Conservation (phyloP, 2,797 vertebrate genomes). For the Aulostomus chinensis region DNA sequence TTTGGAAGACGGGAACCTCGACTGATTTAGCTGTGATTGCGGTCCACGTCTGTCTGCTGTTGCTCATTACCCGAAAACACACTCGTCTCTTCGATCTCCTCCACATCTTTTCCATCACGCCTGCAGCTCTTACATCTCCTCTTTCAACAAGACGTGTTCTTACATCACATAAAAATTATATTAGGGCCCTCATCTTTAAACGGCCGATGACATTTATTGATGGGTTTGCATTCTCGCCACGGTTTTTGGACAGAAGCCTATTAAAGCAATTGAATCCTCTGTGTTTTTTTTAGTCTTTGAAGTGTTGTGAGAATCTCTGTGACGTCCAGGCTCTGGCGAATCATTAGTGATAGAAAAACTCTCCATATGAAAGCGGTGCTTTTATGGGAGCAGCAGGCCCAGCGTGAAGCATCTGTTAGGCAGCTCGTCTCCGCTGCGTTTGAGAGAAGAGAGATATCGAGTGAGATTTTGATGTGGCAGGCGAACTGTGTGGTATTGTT, state of each 20-base stretch:
- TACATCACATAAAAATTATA: slow-evolving; percentile 43
- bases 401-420: too few relatives aligned
- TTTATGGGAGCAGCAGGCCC: slow-evolving; percentile 9
- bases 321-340: slow-evolving; percentile 30
- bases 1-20: too few relatives aligned
- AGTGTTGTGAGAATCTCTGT: slow-evolving; percentile 33
- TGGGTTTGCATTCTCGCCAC: slow-evolving; percentile 14
- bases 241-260: slow-evolving; percentile 19
- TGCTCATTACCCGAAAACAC: slow-evolving; percentile 44
- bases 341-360: slow-evolving; percentile 47
- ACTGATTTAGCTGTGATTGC: slow-evolving; percentile 12
- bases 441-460: slow-evolving; percentile 1
- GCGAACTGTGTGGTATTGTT: background rate
- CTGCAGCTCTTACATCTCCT: slow-evolving; percentile 3
- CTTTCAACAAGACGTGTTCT: slow-evolving; percentile 20
- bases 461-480: slow-evolving; percentile 6
- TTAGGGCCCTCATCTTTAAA: slow-evolving; percentile 56
- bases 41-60: slow-evolving; percentile 1
- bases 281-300: slow-evolving; percentile 47
- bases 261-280: slow-evolving; percentile 55
- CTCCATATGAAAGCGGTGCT: slow-evolving; percentile 6
- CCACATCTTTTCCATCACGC: slow-evolving; percentile 2
- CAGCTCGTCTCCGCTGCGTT: slow-evolving; percentile 15
- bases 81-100: slow-evolving; percentile 7
- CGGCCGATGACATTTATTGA: slow-evolving; percentile 53